Conservation (phyloP, 2,113 vertebrate genomes). For the Lasiurus borealis region DNA sequence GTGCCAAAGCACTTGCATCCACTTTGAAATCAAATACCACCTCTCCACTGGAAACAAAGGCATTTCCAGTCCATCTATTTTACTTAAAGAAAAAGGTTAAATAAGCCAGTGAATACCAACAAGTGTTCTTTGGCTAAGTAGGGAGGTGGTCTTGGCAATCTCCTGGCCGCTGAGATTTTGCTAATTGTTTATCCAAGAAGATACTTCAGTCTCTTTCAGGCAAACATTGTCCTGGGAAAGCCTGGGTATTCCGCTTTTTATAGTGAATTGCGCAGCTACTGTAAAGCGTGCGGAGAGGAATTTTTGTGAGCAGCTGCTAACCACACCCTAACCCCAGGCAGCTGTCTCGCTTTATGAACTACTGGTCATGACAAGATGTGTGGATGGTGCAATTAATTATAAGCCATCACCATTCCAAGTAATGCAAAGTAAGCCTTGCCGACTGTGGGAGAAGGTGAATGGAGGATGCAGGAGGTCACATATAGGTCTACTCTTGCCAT, state of each 20-base stretch:
- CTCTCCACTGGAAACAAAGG: conserved; percentile 16
- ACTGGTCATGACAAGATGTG: conserved; percentile 34
- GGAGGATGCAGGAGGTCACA: neutral
- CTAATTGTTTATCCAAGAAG: conserved; percentile 67
- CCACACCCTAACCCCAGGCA: conserved; percentile 56
- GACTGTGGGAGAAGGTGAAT: neutral
- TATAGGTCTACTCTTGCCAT: neutral
- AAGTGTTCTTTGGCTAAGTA: conserved; percentile 41
- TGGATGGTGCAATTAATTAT: neutral
- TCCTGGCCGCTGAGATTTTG: conserved; percentile 26
- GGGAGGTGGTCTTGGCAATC: conserved; percentile 28
- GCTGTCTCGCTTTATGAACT: conserved; percentile 30
- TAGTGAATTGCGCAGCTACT: neutral
- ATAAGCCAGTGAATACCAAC: conserved; percentile 45
- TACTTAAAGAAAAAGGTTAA: conserved; percentile 54
- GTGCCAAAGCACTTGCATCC: conserved; percentile 41
- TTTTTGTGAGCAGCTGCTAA: conserved; percentile 52
- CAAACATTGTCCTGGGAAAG: conserved; percentile 26
- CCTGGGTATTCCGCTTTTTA: neutral
- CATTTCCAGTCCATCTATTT: conserved; percentile 33
- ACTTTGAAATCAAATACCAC: conserved; percentile 62
- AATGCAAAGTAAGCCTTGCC: neutral
- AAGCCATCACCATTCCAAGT: conserved; percentile 14
- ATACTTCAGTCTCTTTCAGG: conserved; percentile 48
- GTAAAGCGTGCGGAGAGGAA: neutral